These are phyloP conservation scores for Volucella zonaria DNA, from an alignment of 2,888 invertebrate genomes.

Conservation along the genomic window DNA sequence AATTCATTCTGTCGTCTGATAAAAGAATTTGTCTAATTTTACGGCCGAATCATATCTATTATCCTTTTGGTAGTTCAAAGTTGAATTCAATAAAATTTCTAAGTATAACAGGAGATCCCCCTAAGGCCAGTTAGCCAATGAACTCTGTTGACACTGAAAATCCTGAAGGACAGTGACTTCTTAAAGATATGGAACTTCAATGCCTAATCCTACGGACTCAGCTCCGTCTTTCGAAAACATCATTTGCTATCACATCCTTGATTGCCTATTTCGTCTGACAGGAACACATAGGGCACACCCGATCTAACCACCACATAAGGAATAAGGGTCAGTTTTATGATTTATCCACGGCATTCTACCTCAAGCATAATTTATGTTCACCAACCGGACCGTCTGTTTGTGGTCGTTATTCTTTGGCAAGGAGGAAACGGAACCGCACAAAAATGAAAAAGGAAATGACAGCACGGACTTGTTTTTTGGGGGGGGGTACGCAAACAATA, in stretches of 20 bases:
- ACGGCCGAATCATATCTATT: slow-evolving; percentile 29
- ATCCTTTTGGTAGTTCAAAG: slow-evolving; percentile 18
- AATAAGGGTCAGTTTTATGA: slow-evolving; percentile 64
- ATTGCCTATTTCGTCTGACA: not conserved
- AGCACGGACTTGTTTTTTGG: slow-evolving; percentile 3
- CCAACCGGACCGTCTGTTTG: slow-evolving; percentile 62
- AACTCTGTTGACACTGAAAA: not conserved
- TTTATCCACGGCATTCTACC: slow-evolving; percentile 59
- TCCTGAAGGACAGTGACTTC: too few species aligned
- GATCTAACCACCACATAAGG: slow-evolving; percentile 44
- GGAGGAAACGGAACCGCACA: not conserved
- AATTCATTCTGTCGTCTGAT: not conserved
- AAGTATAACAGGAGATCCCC: not conserved
- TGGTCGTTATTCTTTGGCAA: slow-evolving; percentile 65
- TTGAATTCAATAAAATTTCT: slow-evolving; percentile 27
- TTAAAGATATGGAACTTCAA: not conserved
- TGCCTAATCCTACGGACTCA: slow-evolving; percentile 6
- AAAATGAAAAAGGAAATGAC: slow-evolving; percentile 14
- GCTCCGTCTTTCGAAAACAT: not conserved
- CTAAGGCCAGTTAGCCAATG: not conserved
- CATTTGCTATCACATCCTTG: slow-evolving; percentile 14
- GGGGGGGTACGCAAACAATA: slow-evolving; percentile 45
- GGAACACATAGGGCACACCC: slow-evolving; percentile 7
- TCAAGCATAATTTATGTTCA: slow-evolving; percentile 62
- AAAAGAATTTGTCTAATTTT: slow-evolving; percentile 23